A percentile compares a stretch with the other conserved stretches of the same genome.
These are phyloP conservation scores for Acanthoscelides obtectus DNA, from an alignment of 2,888 invertebrate genomes.

Conservation along the genomic window DNA sequence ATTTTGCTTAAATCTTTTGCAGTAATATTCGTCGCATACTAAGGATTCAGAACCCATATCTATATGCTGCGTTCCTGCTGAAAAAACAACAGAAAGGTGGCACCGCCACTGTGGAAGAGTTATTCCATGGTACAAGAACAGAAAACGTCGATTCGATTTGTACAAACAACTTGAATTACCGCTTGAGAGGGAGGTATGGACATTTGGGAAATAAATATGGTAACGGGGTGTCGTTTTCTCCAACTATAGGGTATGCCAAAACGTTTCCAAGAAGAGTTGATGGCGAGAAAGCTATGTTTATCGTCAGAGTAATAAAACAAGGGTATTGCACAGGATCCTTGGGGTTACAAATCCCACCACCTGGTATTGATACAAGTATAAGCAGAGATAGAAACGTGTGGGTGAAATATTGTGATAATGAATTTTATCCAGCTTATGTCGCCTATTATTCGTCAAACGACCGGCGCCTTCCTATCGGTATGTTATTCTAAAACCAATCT, in stretches of 20 bases:
- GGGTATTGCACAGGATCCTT: slow-evolving; percentile 4
- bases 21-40: not conserved
- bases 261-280: slow-evolving; percentile 4
- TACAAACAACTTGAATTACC: slow-evolving; percentile 11
- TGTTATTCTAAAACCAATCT: no score
- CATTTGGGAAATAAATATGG: slow-evolving; percentile 10
- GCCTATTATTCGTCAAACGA: no score
- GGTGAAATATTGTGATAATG: slow-evolving; percentile 17
- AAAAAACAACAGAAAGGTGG: not conserved
- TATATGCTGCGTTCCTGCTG: not conserved
- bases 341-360: slow-evolving; percentile 8
- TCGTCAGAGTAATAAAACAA: slow-evolving; percentile 6
- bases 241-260: slow-evolving; percentile 5
- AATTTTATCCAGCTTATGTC: slow-evolving; percentile 16
- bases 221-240: slow-evolving; percentile 12
- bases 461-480: no score
- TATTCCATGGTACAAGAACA: slow-evolving; percentile 13
- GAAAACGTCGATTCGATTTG: slow-evolving; percentile 10
- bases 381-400: slow-evolving; percentile 7
- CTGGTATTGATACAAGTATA: slow-evolving; percentile 7
- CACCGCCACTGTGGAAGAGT: not conserved
- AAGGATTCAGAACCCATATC: not conserved
- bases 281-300: slow-evolving; percentile 7
- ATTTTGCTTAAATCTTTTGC: no score
- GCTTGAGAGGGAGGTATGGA: slow-evolving; percentile 7